phyloP scores from a whole-genome alignment of 1,140 invertebrate species.

The Trachelipus rathkii region DNA sequence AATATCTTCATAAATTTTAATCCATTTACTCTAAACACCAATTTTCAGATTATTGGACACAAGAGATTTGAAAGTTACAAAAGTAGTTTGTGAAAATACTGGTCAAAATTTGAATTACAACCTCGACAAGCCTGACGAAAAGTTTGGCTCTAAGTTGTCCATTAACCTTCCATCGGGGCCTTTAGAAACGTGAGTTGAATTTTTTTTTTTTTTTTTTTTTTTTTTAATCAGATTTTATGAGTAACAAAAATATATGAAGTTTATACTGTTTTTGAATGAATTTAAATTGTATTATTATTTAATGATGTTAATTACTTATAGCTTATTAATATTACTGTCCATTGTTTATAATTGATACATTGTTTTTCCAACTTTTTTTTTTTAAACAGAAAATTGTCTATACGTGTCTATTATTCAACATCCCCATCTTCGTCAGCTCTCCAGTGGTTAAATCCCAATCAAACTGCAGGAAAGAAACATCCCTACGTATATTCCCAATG shows the following conservation, averaged over 20 bases:
- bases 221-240: no score
- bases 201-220: no score
- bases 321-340: no score
- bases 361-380: not conserved
- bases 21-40: no score
- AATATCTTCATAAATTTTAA: no score
- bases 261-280: no score
- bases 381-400: not conserved
- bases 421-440: slow-evolving; percentile 70
- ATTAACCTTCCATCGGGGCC: not conserved
- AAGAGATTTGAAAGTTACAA: not conserved
- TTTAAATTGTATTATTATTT: no score
- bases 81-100: not conserved
- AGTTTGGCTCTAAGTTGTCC: not conserved
- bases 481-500: slow-evolving; percentile 92
- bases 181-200: no score
- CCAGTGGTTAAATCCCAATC: slow-evolving; percentile 80
- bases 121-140: not conserved
- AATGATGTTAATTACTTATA: no score
- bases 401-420: slow-evolving; percentile 66
- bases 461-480: slow-evolving; percentile 79
- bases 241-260: no score
- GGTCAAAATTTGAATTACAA: not conserved
- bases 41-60: not conserved
- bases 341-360: no score